Evolutionary conservation across 2,888 invertebrate genomes (phyloP).

Genomic region (Morpho achilles): DNA sequence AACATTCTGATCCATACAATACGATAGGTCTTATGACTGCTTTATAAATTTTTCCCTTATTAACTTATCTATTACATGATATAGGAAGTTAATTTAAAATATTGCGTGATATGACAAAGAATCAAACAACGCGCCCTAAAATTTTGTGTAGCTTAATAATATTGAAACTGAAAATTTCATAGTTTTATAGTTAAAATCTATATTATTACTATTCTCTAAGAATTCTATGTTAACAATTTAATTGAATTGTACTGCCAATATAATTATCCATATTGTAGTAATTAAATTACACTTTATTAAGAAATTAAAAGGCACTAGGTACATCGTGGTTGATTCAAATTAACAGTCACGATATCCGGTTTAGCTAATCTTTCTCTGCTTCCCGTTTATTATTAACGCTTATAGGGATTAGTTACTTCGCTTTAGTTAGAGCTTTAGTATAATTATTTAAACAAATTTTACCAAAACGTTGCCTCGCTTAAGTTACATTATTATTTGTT

Average conservation of each 20-base stretch:
- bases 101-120: too few relatives aligned
- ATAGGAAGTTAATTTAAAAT: too few relatives aligned
- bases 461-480: slow-evolving; percentile 78
- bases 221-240: slow-evolving; percentile 1
- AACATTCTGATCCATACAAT: too few relatives aligned
- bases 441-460: slow-evolving; percentile 69
- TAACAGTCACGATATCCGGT: not conserved
- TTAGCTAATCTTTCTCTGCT: slow-evolving; percentile 3
- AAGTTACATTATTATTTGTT: slow-evolving; percentile 57
- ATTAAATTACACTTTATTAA: slow-evolving; percentile 1
- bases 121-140: too few relatives aligned
- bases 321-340: too few relatives aligned
- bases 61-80: too few relatives aligned
- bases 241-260: slow-evolving; percentile 18
- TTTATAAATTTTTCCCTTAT: too few relatives aligned
- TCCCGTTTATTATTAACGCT: slow-evolving; percentile 7
- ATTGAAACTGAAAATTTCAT: too few relatives aligned
- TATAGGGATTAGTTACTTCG: slow-evolving; percentile 21
- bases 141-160: too few relatives aligned
- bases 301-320: not conserved
- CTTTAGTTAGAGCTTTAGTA: slow-evolving; percentile 38
- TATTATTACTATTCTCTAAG: not conserved
- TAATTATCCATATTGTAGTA: slow-evolving; percentile 11
- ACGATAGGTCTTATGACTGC: too few relatives aligned
- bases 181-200: not conserved